Percentiles rank a stretch among this genome's conserved stretches.
Evolutionary conservation across 2,888 invertebrate genomes (phyloP).

Genomic region (Linhomoeus sp.): DNA sequence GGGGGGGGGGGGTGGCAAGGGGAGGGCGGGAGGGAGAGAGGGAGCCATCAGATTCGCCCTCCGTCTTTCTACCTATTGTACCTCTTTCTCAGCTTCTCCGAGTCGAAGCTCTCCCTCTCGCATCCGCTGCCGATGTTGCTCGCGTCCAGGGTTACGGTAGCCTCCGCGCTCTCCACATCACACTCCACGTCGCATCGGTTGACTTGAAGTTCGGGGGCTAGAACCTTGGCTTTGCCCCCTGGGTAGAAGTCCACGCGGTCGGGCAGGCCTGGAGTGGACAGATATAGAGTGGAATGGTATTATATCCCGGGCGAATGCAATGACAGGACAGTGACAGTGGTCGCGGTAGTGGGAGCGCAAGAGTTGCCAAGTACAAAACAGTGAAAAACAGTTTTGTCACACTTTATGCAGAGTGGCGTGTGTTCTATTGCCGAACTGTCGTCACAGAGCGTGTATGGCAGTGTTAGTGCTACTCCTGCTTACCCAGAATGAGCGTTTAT

Average conservation of each 20-base stretch:
- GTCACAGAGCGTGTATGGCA: no score
- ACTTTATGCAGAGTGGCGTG: no score
- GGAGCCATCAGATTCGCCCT: no score
- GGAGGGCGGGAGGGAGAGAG: no score
- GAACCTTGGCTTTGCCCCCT: conserved; percentile 52
- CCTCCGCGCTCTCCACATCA: conserved; percentile 30
- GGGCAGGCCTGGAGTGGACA: conserved; percentile 42
- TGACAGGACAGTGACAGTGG: no score
- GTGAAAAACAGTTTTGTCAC: conserved; percentile 12
- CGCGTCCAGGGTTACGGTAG: conserved; percentile 45
- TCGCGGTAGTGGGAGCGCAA: no score
- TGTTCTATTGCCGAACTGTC: no score
- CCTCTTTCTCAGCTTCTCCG: conserved; percentile 10
- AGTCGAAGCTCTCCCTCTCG: conserved; percentile 72
- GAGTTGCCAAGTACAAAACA: not conserved
- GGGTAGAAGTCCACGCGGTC: conserved; percentile 70
- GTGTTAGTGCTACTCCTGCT: no score
- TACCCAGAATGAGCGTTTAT: no score
- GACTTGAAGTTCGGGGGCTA: conserved; percentile 47
- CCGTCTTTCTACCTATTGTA: conserved; percentile 2
- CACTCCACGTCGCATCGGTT: conserved; percentile 26
- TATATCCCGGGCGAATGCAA: no score
- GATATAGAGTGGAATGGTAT: no score
- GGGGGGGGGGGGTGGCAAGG: no score
- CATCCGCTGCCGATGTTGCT: conserved; percentile 86